phyloP scores from a whole-genome alignment of 2,888 invertebrate genomes.

The Heteromurus nitidus region DNA sequence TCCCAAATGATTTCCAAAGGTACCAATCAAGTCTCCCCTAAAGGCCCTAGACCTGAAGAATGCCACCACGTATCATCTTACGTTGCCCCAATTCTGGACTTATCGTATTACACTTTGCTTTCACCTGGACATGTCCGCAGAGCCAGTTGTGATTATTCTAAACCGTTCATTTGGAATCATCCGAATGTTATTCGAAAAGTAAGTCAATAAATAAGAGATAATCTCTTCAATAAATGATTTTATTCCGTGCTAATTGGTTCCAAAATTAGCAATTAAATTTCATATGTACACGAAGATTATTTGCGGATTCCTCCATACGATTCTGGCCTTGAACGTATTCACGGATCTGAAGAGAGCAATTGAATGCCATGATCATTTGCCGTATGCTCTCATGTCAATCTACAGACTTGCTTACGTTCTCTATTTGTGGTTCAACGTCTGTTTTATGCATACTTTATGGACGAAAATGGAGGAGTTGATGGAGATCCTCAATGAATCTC shows the following conservation, averaged over 20 bases:
- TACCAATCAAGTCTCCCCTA: too few relatives aligned
- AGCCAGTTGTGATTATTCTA: not conserved
- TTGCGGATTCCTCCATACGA: not conserved
- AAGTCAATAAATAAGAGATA: too few relatives aligned
- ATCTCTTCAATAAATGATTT: too few relatives aligned
- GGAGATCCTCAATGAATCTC: constrained; percentile 9
- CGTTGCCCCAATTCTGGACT: not conserved
- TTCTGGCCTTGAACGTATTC: constrained; percentile 8
- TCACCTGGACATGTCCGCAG: constrained; percentile 1
- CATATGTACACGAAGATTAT: too few relatives aligned
- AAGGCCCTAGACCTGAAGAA: not conserved
- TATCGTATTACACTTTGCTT: constrained; percentile 22
- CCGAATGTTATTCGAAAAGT: constrained; percentile 12
- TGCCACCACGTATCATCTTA: not conserved
- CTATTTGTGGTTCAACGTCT: constrained; percentile 2
- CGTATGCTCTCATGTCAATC: constrained; percentile 1
- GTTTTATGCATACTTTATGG: constrained; percentile 14
- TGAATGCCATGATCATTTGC: not conserved
- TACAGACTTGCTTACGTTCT: not conserved
- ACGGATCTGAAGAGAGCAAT: constrained; percentile 20
- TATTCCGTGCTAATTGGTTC: too few relatives aligned
- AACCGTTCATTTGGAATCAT: not conserved
- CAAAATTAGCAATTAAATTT: too few relatives aligned
- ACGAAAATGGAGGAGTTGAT: constrained; percentile 5
- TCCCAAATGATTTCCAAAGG: too few relatives aligned